Conservation (phyloP, 2,888 invertebrate genomes). For the Cephus pygmeus region DNA sequence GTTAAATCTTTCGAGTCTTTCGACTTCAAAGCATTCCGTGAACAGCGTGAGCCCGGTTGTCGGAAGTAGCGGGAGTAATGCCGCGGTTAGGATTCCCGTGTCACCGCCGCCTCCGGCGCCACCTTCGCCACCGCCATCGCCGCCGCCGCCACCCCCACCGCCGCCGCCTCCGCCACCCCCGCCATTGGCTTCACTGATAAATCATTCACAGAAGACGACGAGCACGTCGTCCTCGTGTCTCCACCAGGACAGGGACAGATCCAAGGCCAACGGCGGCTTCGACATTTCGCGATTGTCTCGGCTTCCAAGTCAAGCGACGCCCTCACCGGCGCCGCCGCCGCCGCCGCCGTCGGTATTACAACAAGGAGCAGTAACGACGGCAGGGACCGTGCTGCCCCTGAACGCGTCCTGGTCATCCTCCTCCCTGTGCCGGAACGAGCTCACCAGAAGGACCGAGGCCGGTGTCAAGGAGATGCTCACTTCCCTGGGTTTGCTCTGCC, state of each 20-base stretch:
- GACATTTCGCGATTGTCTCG: constrained; percentile 70
- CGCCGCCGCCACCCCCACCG: constrained; percentile 61
- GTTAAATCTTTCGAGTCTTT: constrained; percentile 59
- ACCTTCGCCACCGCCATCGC: constrained; percentile 63
- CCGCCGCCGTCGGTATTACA: constrained; percentile 51
- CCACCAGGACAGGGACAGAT: constrained; percentile 44
- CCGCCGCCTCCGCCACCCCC: constrained; percentile 63
- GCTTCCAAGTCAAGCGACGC: constrained; percentile 54
- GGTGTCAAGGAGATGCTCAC: constrained; percentile 84
- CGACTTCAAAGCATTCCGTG: constrained; percentile 63
- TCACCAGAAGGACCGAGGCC: constrained; percentile 67
- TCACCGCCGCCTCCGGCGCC: constrained; percentile 24
- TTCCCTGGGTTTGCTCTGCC: constrained; percentile 85
- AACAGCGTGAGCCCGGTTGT: constrained; percentile 63
- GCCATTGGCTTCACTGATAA: constrained; percentile 61
- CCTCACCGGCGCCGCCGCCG: constrained; percentile 42
- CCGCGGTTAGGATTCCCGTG: constrained; percentile 27
- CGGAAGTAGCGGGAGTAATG: constrained; percentile 44
- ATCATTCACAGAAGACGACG: constrained; percentile 34
- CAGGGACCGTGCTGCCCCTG: constrained; percentile 44
- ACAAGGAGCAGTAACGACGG: constrained; percentile 52
- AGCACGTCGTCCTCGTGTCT: constrained; percentile 34
- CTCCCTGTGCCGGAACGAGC: constrained; percentile 46
- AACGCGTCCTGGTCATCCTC: constrained; percentile 54
- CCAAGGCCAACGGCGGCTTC: constrained; percentile 69